phyloP scores from a whole-genome alignment of 2,797 vertebrate species.

The Alauda arvensis region DNA sequence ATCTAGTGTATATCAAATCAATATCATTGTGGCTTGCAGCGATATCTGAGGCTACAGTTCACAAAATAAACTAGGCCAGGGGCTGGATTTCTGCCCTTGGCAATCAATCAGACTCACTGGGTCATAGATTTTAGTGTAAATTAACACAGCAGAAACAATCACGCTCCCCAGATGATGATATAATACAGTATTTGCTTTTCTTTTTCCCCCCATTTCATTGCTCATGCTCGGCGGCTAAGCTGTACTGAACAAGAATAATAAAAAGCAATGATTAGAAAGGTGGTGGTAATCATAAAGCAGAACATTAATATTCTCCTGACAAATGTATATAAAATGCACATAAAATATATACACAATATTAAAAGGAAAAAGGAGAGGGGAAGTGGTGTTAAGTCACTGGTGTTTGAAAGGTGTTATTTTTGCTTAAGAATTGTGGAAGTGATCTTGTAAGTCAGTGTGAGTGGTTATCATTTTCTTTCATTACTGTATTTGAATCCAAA shows the following conservation, averaged over 20 bases:
- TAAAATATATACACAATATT: slow-evolving; percentile 14
- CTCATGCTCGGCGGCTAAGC: slow-evolving; percentile 48
- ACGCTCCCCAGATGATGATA: slow-evolving; percentile 72
- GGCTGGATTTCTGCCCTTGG: slow-evolving; percentile 81
- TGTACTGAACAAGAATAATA: slow-evolving; percentile 69
- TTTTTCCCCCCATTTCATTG: slow-evolving; percentile 47
- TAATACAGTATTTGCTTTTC: slow-evolving; percentile 74
- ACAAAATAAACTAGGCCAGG: slow-evolving; percentile 83
- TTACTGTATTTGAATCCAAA: not conserved
- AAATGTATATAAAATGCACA: slow-evolving; percentile 36
- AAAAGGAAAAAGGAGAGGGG: not conserved
- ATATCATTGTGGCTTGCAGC: slow-evolving; percentile 78
- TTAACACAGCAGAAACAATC: slow-evolving; percentile 81
- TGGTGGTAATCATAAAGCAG: slow-evolving; percentile 52
- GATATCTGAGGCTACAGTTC: slow-evolving; percentile 82
- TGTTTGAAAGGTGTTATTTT: slow-evolving; percentile 18
- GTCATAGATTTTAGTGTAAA: slow-evolving; percentile 86
- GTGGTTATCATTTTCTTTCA: slow-evolving; percentile 18
- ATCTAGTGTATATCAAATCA: slow-evolving; percentile 85
- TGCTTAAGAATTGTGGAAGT: slow-evolving; percentile 13
- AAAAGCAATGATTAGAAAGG: slow-evolving; percentile 69
- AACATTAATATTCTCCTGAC: slow-evolving; percentile 62
- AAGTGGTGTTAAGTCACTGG: not conserved
- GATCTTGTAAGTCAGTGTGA: not conserved
- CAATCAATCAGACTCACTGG: slow-evolving; percentile 80